Percentiles rank a stretch among this genome's conserved stretches.
phyloP scores from a whole-genome alignment of 2,888 invertebrate species.

The Drepanosiphum platanoidis region DNA sequence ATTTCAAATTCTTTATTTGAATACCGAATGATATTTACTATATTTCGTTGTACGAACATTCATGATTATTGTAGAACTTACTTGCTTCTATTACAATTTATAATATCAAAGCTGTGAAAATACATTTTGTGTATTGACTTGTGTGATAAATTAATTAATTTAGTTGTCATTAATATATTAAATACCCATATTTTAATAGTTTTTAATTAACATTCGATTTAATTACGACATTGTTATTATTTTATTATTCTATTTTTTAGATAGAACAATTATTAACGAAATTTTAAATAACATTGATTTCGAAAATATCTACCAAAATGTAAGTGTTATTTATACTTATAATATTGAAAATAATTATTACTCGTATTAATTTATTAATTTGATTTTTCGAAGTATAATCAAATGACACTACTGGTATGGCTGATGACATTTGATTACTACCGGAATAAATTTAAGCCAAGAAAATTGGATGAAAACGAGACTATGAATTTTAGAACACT shows the following conservation, averaged over 20 bases:
- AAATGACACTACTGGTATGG: slow-evolving; percentile 71
- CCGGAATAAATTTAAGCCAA: slow-evolving; percentile 70
- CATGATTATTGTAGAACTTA: too few relatives aligned
- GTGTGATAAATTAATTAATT: too few relatives aligned
- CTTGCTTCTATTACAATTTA: too few relatives aligned
- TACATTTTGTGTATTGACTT: too few relatives aligned
- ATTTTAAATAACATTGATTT: slow-evolving; percentile 75
- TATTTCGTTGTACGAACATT: too few relatives aligned
- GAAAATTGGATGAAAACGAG: slow-evolving; percentile 65
- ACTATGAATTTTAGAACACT: slow-evolving; percentile 18
- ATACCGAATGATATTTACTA: too few relatives aligned
- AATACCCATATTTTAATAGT: too few relatives aligned
- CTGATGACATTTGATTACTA: slow-evolving; percentile 78
- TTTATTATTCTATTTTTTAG: slow-evolving; percentile 70
- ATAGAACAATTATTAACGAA: slow-evolving; percentile 75
- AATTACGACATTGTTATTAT: too few relatives aligned
- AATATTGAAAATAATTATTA: neutral
- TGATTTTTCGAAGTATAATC: slow-evolving; percentile 66
- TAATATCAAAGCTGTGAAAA: too few relatives aligned
- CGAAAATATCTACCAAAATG: slow-evolving; percentile 71
- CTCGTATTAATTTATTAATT: neutral
- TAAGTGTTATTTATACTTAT: slow-evolving; percentile 66
- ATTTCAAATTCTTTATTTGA: too few relatives aligned
- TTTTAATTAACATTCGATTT: too few relatives aligned
- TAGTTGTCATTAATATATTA: too few relatives aligned